Evolutionary conservation across 2,113 vertebrate genomes (phyloP).

Genomic region (Morone saxatilis): DNA sequence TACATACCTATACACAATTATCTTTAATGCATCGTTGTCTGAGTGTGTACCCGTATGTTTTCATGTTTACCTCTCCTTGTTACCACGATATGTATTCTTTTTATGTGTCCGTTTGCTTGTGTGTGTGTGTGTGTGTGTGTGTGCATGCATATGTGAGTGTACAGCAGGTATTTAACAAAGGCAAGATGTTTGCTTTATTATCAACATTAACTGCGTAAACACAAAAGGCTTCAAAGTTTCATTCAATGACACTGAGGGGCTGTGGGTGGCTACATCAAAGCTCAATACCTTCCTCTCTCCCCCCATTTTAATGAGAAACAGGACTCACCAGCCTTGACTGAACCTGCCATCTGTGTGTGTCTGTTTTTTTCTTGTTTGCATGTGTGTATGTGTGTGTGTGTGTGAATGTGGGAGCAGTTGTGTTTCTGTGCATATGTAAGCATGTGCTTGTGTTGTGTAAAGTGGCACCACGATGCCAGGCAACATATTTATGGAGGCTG

Average conservation of each 20-base stretch:
- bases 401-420: constrained; percentile 48
- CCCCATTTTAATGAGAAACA: constrained; percentile 86
- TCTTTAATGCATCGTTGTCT: constrained; percentile 44
- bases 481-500: constrained; percentile 75
- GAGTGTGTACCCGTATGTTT: constrained; percentile 48
- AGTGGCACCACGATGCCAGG: constrained; percentile 73
- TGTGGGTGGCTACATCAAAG: constrained; percentile 88
- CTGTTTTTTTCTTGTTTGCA: constrained; percentile 47
- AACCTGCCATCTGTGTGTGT: constrained; percentile 84
- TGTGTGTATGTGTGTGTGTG: constrained; percentile 11
- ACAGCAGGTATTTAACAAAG: constrained; percentile 82
- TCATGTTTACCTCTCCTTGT: constrained; percentile 62
- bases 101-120: constrained; percentile 50
- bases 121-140: not conserved
- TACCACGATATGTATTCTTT: constrained; percentile 49
- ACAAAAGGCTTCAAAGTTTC: constrained; percentile 83
- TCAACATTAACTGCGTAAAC: constrained; percentile 79
- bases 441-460: constrained; percentile 66
- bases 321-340: constrained; percentile 85
- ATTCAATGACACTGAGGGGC: constrained; percentile 83
- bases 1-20: constrained; percentile 34
- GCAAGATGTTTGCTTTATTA: constrained; percentile 85
- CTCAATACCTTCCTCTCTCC: constrained; percentile 78
- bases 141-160: constrained; percentile 12
- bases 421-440: constrained; percentile 58